These are phyloP conservation scores for Muscicapa adusta DNA, from an alignment of 2,113 vertebrate genomes.

Conservation along the genomic window DNA sequence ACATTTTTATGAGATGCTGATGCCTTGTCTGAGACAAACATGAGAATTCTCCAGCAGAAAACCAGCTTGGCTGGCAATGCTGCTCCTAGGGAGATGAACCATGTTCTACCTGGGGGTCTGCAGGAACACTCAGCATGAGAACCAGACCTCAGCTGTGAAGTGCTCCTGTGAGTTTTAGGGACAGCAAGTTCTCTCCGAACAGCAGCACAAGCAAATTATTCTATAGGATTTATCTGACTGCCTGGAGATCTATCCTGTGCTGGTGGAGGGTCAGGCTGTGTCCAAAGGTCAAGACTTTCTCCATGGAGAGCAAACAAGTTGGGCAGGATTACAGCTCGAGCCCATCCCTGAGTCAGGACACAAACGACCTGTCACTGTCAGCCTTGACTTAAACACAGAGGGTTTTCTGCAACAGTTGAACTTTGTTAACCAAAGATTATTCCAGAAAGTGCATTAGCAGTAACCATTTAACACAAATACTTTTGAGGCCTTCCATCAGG, in stretches of 20 bases:
- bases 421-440: slow-evolving; percentile 34
- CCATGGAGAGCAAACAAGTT: neutral
- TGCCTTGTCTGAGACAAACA: neutral
- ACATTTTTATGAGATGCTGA: neutral
- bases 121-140: neutral
- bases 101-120: rapidly evolving
- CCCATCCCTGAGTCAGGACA: neutral
- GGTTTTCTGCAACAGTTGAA: neutral
- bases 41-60: neutral
- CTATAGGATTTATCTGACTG: neutral
- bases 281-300: neutral
- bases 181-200: neutral
- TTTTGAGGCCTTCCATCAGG: neutral
- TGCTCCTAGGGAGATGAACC: neutral
- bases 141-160: neutral
- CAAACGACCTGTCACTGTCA: neutral
- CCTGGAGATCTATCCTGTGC: neutral
- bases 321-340: neutral
- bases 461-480: slow-evolving; percentile 31
- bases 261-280: neutral
- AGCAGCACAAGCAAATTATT: neutral
- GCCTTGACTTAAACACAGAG: neutral
- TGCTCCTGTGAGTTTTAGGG: neutral
- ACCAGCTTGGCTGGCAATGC: neutral
- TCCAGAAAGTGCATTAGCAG: slow-evolving; percentile 52